Percentiles rank a stretch among this genome's conserved stretches.
These are phyloP conservation scores for Haemorhous mexicanus DNA, from an alignment of 2,113 vertebrate genomes.

Conservation along the genomic window DNA sequence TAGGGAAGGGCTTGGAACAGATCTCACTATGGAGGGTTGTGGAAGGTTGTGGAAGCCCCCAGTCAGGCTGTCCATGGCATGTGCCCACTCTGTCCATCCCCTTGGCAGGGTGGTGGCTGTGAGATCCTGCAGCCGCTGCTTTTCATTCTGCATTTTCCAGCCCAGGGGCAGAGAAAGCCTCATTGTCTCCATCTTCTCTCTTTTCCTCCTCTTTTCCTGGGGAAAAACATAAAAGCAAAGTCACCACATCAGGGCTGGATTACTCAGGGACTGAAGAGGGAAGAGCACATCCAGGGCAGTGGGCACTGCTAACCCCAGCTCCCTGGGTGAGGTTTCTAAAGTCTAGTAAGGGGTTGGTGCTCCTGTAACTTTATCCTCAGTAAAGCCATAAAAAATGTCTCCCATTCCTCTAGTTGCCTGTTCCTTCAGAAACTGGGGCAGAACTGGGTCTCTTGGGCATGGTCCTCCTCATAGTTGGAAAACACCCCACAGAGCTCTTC, in stretches of 20 bases:
- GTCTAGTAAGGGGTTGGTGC: background rate
- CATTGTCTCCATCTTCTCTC: background rate
- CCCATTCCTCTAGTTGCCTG: background rate
- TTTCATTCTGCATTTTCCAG: rapidly evolving
- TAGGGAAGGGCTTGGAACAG: background rate
- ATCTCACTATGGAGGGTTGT: rapidly evolving
- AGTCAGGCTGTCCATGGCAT: background rate
- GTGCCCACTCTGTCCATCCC: rapidly evolving
- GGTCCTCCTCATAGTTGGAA: background rate
- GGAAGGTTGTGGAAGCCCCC: rapidly evolving
- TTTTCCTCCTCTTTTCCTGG: background rate
- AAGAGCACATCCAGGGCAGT: background rate
- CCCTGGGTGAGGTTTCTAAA: background rate
- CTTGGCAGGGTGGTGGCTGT: rapidly evolving
- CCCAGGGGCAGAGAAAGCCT: background rate
- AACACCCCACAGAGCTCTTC: background rate
- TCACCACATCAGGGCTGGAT: background rate
- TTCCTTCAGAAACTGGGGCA: background rate
- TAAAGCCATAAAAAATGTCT: background rate
- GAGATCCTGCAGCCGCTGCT: background rate
- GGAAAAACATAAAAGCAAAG: background rate
- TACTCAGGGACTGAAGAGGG: background rate
- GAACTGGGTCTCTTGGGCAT: background rate
- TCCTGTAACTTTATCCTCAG: background rate
- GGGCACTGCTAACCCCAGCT: background rate